Conservation (phyloP, 1,140 invertebrate species). For the Holcopasites calliopsidis region DNA sequence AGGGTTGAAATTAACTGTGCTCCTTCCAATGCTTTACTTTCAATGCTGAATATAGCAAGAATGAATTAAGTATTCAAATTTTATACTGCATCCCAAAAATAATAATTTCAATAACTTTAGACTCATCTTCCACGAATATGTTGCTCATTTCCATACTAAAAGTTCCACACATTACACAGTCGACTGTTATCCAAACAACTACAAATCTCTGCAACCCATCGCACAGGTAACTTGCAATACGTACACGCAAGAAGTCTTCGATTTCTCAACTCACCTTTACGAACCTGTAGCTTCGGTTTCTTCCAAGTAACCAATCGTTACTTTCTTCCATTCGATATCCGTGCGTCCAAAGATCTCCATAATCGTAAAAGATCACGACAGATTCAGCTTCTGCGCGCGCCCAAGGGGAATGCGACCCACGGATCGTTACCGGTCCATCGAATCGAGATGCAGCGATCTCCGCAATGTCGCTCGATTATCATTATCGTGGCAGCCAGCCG, state of each 20-base stretch:
- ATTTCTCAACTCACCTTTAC: constrained; percentile 8
- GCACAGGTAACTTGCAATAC: background rate
- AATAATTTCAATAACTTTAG: no score
- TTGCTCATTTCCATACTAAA: no score
- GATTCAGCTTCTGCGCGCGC: constrained; percentile 14
- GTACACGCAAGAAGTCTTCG: background rate
- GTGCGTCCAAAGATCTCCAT: background rate
- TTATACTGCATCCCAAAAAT: no score
- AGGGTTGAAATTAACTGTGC: constrained; percentile 2
- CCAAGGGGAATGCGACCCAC: background rate
- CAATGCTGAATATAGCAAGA: no score
- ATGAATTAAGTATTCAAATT: no score
- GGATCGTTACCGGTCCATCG: constrained; percentile 31
- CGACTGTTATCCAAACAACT: background rate
- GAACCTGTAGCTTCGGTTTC: background rate
- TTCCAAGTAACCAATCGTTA: no score
- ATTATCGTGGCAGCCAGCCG: constrained; percentile 3
- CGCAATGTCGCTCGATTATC: constrained; percentile 57
- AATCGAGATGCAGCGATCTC: constrained; percentile 52
- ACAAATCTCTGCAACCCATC: background rate
- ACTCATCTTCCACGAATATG: no score
- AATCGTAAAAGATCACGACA: constrained; percentile 20
- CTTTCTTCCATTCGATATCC: background rate
- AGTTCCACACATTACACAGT: no score
- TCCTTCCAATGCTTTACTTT: no score